phyloP scores from a whole-genome alignment of 2,113 vertebrate genomes.

The Stigmatopora nigra region DNA sequence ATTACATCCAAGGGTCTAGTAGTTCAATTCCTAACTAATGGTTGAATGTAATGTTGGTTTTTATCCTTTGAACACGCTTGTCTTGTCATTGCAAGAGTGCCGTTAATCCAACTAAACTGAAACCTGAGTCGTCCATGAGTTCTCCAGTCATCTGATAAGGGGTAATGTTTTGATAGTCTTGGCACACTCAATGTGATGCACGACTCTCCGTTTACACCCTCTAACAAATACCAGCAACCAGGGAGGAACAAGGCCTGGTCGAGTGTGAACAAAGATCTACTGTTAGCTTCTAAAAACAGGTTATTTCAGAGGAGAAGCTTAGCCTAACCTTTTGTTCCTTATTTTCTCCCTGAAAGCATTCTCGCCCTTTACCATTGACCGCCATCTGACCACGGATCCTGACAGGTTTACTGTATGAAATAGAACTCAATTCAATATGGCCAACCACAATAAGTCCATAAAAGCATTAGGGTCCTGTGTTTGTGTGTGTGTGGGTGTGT shows the following conservation, averaged over 20 bases:
- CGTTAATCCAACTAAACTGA: slow-evolving; percentile 28
- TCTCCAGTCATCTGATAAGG: slow-evolving; percentile 72
- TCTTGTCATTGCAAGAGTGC: slow-evolving; percentile 1
- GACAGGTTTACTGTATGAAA: slow-evolving; percentile 66
- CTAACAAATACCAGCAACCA: slow-evolving; percentile 56
- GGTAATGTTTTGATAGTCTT: slow-evolving; percentile 74
- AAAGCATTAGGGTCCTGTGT: slow-evolving; percentile 55
- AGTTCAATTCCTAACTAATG: no score
- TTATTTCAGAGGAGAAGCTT: neutral
- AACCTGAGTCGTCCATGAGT: slow-evolving; percentile 65
- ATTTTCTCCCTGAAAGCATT: slow-evolving; percentile 2
- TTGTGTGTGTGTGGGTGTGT: slow-evolving; percentile 30
- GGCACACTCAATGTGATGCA: slow-evolving; percentile 54
- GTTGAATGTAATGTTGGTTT: neutral
- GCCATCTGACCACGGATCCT: slow-evolving; percentile 39
- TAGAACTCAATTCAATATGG: slow-evolving; percentile 59
- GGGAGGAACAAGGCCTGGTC: slow-evolving; percentile 57
- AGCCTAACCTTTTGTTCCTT: neutral
- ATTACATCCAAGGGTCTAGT: no score
- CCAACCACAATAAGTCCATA: slow-evolving; percentile 60
- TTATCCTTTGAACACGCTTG: neutral
- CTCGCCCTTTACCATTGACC: slow-evolving; percentile 61
- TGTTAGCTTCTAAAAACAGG: neutral
- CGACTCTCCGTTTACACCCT: slow-evolving; percentile 60
- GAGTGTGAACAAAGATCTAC: slow-evolving; percentile 56